Evolutionary conservation across 2,113 vertebrate species (phyloP), one percentile per base, ranked within the genome.

Genomic region (Craseonycteris thonglongyai): DNA sequence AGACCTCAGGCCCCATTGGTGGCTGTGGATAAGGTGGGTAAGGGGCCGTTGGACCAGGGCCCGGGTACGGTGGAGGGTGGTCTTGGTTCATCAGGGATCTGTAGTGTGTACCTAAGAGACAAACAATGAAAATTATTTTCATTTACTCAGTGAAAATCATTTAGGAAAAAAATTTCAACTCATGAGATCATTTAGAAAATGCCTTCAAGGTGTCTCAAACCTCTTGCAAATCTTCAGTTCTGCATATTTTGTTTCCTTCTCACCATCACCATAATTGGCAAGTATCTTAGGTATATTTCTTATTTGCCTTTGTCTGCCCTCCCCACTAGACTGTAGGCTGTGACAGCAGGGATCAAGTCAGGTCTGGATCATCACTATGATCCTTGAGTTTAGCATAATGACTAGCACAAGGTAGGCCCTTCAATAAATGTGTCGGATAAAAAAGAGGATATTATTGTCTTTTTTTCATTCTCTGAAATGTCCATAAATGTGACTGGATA

Each of bases 41-140:
- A 5, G 99, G 99, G 96, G 99, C 99, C 0, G 97, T 96, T 0
- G 99, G 98, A 59, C 98, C 99, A 1, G 97, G 98, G 95, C 99
- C 99, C 0, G 99, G 95, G 98, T 99, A 99, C 0, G 99, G 99
- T 22, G 99, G 99, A 49, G 99, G 99, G 75, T 99, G 98, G 94
- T 99, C 99, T 96, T 98, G 99, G 97, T 98, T 99, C 99, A 99
- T 99, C 97, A 95, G 83, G 94, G 90, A 96, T 69, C 94, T 83
- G 85, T 84, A 86, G 49, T 85, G 22, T 96, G 83, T 94, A 97
- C 98, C 98, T 97, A 98, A 66, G 86, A 97, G 82, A 95, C 94
- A 93, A 96, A 97, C 38, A 83, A 84, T 42, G 91, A 87, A 7
- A 94, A 54, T 87, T 83, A 95, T 88, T 98, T 98, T 75, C 78